Evolutionary conservation across 1,140 invertebrate genomes (phyloP), one percentile per base, ranked within the genome.

Genomic region (Lepidurus arcticus): DNA sequence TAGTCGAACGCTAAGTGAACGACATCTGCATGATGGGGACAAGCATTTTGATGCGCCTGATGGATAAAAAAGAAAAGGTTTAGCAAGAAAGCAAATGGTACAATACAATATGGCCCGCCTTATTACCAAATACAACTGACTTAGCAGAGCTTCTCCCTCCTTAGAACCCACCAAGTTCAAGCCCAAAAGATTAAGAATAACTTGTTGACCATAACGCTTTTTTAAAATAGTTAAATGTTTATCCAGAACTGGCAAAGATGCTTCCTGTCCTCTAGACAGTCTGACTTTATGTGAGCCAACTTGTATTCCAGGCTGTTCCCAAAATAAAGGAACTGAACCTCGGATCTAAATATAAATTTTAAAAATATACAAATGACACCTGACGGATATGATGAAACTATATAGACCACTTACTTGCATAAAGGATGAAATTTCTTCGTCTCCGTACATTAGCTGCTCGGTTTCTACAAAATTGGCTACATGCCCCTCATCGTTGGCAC

Each of bases 391-490:
- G 16, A 7, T 11, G 3, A 65, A 16, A 65, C 16, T n/a, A 65
- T 7, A 5, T 65, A n/a, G 16, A 7, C 13, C 13, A 7, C 21
- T n/a, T 65, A 53, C 45, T 85, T 95, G 93, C 7, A 95, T 84
- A 83, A 92, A 94, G 11, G 93, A 94, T 6, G 92, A 89, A 1
- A 93, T 88, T 83, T 93, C 92, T 82, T 93, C 83, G 84, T 98
- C 96, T 81, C 98, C 87, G 83, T 91, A 95, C 79, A 97, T 94
- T 1, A 94, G 90, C 87, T 99, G 98, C 86, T 99, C 98, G 0
- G 97, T 99, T 89, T 99, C 98, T 10, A 99, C 97, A 89, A 99
- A 99, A 88, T 99, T 99, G 2, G 98, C 98, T 45, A 99, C 98
- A 88, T 98, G 93, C 0, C 98, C 98, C 85, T 98, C 95, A 87